Conservation (phyloP, 1,140 invertebrate genomes). For the Lordiphosa stackelbergi region DNA sequence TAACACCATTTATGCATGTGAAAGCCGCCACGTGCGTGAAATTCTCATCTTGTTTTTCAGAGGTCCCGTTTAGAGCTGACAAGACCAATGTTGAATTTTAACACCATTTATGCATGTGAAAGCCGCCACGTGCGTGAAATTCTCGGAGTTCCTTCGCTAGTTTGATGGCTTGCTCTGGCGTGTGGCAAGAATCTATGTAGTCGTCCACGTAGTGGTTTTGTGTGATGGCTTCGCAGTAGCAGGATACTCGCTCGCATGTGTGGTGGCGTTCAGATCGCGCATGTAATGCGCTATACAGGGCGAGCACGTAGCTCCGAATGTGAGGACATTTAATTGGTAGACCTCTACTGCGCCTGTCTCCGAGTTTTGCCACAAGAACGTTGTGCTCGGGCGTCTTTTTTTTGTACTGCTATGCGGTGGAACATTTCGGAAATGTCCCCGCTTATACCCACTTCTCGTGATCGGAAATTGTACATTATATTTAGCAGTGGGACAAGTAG, state of each 20-base stretch:
- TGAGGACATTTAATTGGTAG: conserved; percentile 9
- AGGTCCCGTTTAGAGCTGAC: too few relatives aligned
- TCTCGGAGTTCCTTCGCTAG: too few relatives aligned
- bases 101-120: too few relatives aligned
- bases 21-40: too few relatives aligned
- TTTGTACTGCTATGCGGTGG: conserved; percentile 1
- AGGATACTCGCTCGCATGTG: background rate
- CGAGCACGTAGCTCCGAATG: too few relatives aligned
- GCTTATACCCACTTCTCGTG: background rate
- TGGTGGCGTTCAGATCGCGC: background rate
- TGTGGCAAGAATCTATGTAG: conserved; percentile 12
- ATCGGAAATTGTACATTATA: conserved; percentile 5
- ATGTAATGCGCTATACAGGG: background rate
- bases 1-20: too few relatives aligned
- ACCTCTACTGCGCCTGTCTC: background rate
- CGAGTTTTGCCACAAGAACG: conserved; percentile 2
- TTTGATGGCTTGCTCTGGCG: too few relatives aligned
- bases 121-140: too few relatives aligned
- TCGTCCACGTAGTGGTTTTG: conserved; percentile 9
- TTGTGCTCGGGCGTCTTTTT: conserved; percentile 4
- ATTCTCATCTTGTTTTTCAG: too few relatives aligned
- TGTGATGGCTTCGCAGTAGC: background rate
- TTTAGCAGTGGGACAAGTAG: background rate
- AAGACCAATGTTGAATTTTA: too few relatives aligned
- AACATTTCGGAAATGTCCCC: conserved; percentile 17